phyloP scores from a whole-genome alignment of 2,113 vertebrate genomes.

The Eupsittula cactorum region DNA sequence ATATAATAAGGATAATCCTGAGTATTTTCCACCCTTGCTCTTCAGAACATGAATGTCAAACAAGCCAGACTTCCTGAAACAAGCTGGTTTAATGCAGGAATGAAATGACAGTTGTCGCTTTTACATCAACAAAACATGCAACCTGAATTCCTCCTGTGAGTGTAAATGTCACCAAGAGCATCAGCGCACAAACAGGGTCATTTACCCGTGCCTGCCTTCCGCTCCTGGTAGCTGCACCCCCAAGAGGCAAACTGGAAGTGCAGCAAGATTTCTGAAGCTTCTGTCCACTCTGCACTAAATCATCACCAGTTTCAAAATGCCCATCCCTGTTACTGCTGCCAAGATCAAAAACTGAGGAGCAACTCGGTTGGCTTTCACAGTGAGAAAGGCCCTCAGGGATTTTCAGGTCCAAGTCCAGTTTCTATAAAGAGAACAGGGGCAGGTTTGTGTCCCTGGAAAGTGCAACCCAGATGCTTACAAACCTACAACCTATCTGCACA shows the following conservation, averaged over 20 bases:
- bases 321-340: background rate
- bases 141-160: background rate
- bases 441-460: background rate
- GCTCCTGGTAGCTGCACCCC: background rate
- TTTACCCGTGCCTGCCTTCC: fast-evolving
- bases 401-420: background rate
- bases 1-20: fast-evolving
- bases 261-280: background rate
- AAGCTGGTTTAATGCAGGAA: background rate
- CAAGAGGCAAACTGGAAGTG: background rate
- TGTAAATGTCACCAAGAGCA: background rate
- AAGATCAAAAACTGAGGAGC: background rate
- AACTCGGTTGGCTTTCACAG: background rate
- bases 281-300: background rate
- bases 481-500: background rate
- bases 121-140: fast-evolving
- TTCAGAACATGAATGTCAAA: background rate
- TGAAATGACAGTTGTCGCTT: background rate
- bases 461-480: background rate
- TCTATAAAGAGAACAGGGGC: fast-evolving
- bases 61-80: background rate
- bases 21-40: background rate
- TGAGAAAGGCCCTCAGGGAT: background rate
- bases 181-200: background rate
- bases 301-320: background rate